Base-by-base conservation (phyloP, 2,797 vertebrate species). In the Syngnathus rostellatus region DNA sequence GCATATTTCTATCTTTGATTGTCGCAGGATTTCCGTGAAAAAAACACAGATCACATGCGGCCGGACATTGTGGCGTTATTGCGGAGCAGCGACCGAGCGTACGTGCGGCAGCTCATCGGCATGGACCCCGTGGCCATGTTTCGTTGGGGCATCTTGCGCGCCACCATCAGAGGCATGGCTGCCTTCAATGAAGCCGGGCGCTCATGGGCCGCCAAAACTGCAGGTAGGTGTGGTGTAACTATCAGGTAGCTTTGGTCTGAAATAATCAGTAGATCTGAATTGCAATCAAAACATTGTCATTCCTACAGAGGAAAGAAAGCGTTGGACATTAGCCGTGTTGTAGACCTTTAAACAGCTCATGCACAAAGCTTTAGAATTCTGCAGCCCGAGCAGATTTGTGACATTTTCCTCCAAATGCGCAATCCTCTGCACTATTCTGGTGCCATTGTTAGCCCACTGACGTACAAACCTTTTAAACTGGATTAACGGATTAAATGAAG, bases 31-130 rank as follows among this genome's bases (percentile, higher is more conserved):
- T 99, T 99, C 85, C 91, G 97, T 11, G 97, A 99, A 90, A 99
- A 99, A 75, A 99, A 99, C 79, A 99, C 96, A 19, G 97, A 99
- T 83, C 94, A 96, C 89, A 99, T 99, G 97, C 92, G 96, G 5
- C 94, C 96, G 0, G 97, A 99, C 75, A 99, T 99, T 0, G 95
- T 99, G 66, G 95, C 94, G 0, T 90, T 99, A 38, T 85, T 99
- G 31, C 88, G 97, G 8, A 92, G 96, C 86, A 99, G 97, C 0
- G 95, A 98, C 79, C 92, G 95, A 0, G 91, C 94, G 0, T 99
- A 93, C 0, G 92, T 99, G 62, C 93, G 96, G 1, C 93, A 98
- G 86, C 92, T 99, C 66, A 94, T 99, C 0, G 94, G 96, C 16
- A 99, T 97, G 95, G 96, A 98, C 66, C 97, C 97, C 0, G 94